phyloP scores from a whole-genome alignment of 2,888 invertebrate genomes.

The Orthosia incerta region DNA sequence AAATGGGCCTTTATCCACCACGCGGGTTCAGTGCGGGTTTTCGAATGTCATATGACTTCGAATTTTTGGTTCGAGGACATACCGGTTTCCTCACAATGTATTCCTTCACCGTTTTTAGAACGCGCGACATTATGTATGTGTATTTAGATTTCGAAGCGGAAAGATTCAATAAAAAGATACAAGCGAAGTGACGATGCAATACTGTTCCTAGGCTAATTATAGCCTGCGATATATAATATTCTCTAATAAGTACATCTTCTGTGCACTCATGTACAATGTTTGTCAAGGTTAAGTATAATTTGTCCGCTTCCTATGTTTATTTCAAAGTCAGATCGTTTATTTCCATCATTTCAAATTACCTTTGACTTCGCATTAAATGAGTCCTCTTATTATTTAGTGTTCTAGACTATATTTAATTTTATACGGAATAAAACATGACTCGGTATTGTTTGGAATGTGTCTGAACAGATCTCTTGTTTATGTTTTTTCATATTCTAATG shows the following conservation, averaged over 20 bases:
- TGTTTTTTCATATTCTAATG: not conserved
- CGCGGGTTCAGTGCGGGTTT: too few relatives aligned
- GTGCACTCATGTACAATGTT: slow-evolving; percentile 5
- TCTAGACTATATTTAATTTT: too few relatives aligned
- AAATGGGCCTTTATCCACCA: too few relatives aligned
- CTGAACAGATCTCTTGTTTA: too few relatives aligned
- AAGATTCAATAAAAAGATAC: not conserved
- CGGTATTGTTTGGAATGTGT: not conserved
- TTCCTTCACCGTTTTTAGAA: too few relatives aligned
- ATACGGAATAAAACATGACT: not conserved
- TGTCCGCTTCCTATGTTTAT: not conserved
- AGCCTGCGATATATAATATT: not conserved
- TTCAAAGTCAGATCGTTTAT: slow-evolving; percentile 10
- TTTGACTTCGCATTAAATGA: not conserved
- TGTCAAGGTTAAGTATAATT: slow-evolving; percentile 31
- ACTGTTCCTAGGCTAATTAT: slow-evolving; percentile 14
- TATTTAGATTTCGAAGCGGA: not conserved
- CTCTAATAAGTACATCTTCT: not conserved
- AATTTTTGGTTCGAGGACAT: too few relatives aligned
- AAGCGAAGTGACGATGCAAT: not conserved
- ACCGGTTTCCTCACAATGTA: too few relatives aligned
- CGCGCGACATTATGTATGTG: too few relatives aligned
- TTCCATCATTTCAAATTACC: slow-evolving; percentile 1
- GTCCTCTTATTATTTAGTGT: not conserved
- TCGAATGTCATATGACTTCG: too few relatives aligned